Conservation (phyloP, 2,888 invertebrate species). For the Palloptera scutellata region DNA sequence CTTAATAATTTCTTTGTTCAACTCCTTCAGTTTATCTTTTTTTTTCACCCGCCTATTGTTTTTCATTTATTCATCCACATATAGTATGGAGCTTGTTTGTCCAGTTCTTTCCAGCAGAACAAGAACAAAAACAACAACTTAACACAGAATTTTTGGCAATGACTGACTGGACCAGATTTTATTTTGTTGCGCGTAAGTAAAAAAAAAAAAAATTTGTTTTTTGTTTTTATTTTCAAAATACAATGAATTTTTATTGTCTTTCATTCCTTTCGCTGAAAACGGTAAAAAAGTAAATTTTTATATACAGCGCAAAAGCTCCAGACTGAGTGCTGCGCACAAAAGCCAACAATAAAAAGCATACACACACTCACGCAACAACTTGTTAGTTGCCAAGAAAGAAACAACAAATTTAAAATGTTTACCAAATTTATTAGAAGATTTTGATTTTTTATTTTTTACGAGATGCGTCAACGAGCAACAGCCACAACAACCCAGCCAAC, state of each 20-base stretch:
- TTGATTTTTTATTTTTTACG: too few relatives aligned
- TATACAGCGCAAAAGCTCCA: constrained; percentile 25
- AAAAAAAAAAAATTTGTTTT: too few relatives aligned
- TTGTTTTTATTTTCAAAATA: not conserved
- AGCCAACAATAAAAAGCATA: not conserved
- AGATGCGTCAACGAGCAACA: too few relatives aligned
- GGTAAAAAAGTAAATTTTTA: constrained; percentile 62
- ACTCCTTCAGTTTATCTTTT: not conserved
- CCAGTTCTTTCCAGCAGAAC: constrained; percentile 4
- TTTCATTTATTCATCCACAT: not conserved
- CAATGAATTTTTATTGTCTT: not conserved
- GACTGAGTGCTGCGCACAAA: not conserved
- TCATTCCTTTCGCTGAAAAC: constrained; percentile 60
- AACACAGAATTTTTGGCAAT: constrained; percentile 21
- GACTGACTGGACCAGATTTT: constrained; percentile 29
- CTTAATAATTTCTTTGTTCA: constrained; percentile 9
- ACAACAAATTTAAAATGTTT: constrained; percentile 14
- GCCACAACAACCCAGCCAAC: not conserved
- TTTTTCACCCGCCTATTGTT: constrained; percentile 6
- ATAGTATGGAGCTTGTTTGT: constrained; percentile 6
- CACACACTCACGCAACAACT: not conserved
- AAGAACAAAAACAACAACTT: not conserved
- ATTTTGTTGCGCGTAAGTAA: not conserved
- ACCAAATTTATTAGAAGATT: constrained; percentile 15
- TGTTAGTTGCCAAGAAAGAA: not conserved